These are phyloP conservation scores for Danionella dracula DNA, from an alignment of 2,797 vertebrate genomes.

Conservation along the genomic window DNA sequence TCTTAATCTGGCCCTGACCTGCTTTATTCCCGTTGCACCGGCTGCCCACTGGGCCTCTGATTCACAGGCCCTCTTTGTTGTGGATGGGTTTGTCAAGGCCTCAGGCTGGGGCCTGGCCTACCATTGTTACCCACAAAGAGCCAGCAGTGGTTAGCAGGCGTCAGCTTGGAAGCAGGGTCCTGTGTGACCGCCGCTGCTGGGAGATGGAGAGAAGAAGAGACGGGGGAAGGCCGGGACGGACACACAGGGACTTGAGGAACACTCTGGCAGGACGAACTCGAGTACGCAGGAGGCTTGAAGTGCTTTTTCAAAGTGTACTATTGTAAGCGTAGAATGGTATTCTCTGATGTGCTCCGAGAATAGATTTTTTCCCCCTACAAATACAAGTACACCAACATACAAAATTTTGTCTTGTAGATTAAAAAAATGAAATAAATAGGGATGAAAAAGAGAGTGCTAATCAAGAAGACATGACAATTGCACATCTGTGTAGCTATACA, in stretches of 20 bases:
- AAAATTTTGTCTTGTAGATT: no score
- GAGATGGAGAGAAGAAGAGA: conserved; percentile 19
- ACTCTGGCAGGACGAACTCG: conserved; percentile 15
- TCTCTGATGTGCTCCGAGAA: background rate
- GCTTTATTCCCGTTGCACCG: conserved; percentile 59
- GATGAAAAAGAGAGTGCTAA: no score
- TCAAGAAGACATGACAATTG: no score
- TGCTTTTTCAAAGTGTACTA: background rate
- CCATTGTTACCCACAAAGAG: conserved; percentile 72
- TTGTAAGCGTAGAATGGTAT: conserved; percentile 6
- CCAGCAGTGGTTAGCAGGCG: conserved; percentile 61
- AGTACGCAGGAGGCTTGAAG: background rate
- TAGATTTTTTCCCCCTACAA: background rate
- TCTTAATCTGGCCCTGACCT: conserved; percentile 73
- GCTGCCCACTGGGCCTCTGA: conserved; percentile 55
- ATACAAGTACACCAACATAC: background rate
- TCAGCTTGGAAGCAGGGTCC: conserved; percentile 64
- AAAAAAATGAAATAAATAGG: no score
- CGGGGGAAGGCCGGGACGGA: conserved; percentile 25
- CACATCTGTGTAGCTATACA: no score
- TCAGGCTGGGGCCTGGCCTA: conserved; percentile 66
- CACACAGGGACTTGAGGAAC: conserved; percentile 7
- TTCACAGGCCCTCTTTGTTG: conserved; percentile 50
- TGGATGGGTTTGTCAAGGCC: conserved; percentile 61
- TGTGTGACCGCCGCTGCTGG: conserved; percentile 32